Base-by-base conservation (phyloP, 2,113 vertebrate species). In the Toxotes jaculatrix region DNA sequence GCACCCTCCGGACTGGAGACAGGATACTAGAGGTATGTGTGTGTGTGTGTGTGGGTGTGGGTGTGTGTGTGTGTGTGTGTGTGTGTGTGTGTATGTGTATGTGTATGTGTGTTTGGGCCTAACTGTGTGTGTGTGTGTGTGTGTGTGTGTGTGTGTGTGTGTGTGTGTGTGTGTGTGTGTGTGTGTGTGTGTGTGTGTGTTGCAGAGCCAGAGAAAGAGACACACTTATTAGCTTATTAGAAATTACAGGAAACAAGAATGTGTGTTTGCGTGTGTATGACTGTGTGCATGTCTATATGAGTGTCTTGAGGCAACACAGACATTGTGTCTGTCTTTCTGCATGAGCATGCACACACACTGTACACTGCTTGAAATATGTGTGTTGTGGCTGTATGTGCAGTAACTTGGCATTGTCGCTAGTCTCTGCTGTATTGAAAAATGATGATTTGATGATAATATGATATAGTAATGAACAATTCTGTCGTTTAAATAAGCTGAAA, bases 1-100 rank as follows among this genome's bases (percentile, higher is more conserved):
- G 96, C 90, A 97, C 96, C 0, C 94, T 99, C 79, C 97, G 95
- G 93, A 95, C 95, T 2, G 98, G 98, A 92, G 97, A 99, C 93
- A 95, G 96, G 88, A 97, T 99, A 51, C 94, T 99, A 42, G 97
- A 99, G 97, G 98, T 99, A 91, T 49, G 85, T 77, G 71, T 82
- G 40, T 31, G 64, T 68, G 40, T 57, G 14, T 64, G 8, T 76
- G 34, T 65, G 53, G 71, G 59, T 69, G 78, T 81, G 70, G 55
- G 63, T 47, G 63, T 73, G 77, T 82, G 84, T 81, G 62, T 77
- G 47, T 32, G 43, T 62, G 2, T 27, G 16, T 17, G 45, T 47
- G 4, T 53, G 73, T 49, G 61, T 56, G 68, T 61, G 32, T 19
- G 53, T 63, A 62, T 68, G 75, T 47, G 59, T 77, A n/a, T n/a